phyloP scores from a whole-genome alignment of 2,797 vertebrate genomes.

The Xenentodon cancila region DNA sequence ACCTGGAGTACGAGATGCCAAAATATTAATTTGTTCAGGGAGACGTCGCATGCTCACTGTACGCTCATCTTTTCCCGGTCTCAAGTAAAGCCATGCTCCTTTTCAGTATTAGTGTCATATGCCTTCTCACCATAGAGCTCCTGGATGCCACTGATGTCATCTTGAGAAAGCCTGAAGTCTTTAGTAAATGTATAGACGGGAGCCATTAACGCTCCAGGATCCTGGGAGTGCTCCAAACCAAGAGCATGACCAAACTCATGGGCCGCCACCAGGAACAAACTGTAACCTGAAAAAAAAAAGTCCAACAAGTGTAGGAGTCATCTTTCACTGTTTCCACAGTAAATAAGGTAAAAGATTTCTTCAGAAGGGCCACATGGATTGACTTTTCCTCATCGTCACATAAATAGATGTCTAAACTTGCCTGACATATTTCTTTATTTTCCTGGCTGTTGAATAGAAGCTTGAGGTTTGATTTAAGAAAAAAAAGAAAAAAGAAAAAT shows the following conservation, averaged over 20 bases:
- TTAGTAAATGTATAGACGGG: constrained; percentile 96
- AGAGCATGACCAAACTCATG: constrained; percentile 98
- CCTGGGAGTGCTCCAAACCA: constrained; percentile 96
- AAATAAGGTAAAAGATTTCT: not conserved
- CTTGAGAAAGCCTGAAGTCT: constrained; percentile 92
- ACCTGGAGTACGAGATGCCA: constrained; percentile 76
- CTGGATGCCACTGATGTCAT: constrained; percentile 94
- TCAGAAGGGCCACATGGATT: not conserved
- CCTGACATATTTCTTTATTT: not conserved
- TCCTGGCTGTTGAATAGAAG: not conserved
- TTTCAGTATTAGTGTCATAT: not conserved
- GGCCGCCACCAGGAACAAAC: constrained; percentile 97
- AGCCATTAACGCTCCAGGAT: constrained; percentile 95
- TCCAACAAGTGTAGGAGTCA: not conserved
- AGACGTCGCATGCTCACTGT: not conserved
- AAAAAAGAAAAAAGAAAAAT: too few species aligned
- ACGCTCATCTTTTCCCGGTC: not conserved
- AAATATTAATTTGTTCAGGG: not conserved
- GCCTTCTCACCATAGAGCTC: constrained; percentile 90
- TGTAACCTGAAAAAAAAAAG: constrained; percentile 87
- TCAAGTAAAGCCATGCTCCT: not conserved
- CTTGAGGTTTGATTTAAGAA: not conserved
- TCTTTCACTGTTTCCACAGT: not conserved
- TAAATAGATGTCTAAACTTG: not conserved
- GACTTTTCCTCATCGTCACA: not conserved